Conservation (phyloP, 92 coral and sea anemone species). For the Epizoanthus fatuus region DNA sequence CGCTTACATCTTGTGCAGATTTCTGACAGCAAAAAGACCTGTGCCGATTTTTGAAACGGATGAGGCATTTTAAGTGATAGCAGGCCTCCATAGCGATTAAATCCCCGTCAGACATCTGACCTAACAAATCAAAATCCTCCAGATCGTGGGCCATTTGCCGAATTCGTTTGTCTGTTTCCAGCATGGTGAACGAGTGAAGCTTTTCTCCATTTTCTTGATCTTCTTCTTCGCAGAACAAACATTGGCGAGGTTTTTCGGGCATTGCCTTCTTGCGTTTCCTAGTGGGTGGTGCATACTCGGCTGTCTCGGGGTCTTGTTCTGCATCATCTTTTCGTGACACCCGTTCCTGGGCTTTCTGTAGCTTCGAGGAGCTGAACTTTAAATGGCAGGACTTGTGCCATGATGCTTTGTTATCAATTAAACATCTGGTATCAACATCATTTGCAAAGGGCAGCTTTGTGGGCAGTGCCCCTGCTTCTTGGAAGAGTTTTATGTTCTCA, state of each 20-base stretch:
- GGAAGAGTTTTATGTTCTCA: constrained; percentile 16
- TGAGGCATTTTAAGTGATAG: constrained; percentile 14
- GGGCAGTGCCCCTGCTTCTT: constrained; percentile 26
- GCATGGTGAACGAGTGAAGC: constrained; percentile 12
- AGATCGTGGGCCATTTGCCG: constrained; percentile 25
- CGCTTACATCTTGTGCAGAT: constrained; percentile 9
- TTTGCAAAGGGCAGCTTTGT: constrained; percentile 24
- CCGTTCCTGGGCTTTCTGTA: constrained; percentile 25
- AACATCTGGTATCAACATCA: constrained; percentile 29
- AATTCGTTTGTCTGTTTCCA: constrained; percentile 7
- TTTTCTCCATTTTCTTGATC: not conserved
- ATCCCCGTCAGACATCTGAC: constrained; percentile 17
- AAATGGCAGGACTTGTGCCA: constrained; percentile 69
- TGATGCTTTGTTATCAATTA: constrained; percentile 35
- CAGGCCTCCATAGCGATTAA: not conserved
- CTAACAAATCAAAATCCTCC: constrained; percentile 4
- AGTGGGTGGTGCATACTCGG: not conserved
- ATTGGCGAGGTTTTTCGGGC: constrained; percentile 5
- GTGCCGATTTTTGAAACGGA: constrained; percentile 20
- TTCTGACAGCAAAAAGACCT: constrained; percentile 38
- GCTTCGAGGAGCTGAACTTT: constrained; percentile 49
- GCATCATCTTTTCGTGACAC: constrained; percentile 8
- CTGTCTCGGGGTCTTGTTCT: not conserved
- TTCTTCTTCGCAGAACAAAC: constrained; percentile 26
- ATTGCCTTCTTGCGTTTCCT: not conserved